These are phyloP conservation scores for Scrobipalpa costella DNA, from an alignment of 2,888 invertebrate species.

Conservation along the genomic window DNA sequence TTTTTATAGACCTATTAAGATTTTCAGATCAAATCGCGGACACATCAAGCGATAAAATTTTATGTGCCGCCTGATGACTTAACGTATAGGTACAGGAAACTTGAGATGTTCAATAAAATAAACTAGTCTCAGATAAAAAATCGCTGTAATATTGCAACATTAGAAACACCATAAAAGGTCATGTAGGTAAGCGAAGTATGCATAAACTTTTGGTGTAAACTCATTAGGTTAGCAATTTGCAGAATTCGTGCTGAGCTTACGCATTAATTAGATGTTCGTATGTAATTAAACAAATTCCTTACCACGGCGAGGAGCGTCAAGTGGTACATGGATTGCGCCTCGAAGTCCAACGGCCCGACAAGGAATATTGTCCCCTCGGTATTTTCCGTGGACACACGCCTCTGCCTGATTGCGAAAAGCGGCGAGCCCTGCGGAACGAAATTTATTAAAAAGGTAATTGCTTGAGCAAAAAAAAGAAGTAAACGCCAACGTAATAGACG, in stretches of 20 bases:
- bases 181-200: conserved; percentile 17
- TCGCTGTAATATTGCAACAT: conserved; percentile 18
- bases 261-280: conserved; percentile 16
- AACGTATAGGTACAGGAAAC: background rate
- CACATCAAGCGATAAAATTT: conserved; percentile 16
- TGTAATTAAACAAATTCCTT: conserved; percentile 66
- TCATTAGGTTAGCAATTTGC: conserved; percentile 24
- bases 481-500: conserved; percentile 39
- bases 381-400: conserved; percentile 86
- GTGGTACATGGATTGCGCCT: conserved; percentile 93
- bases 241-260: conserved; percentile 10
- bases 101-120: conserved; percentile 8
- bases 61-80: background rate
- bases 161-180: conserved; percentile 12
- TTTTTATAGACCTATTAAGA: conserved; percentile 1
- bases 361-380: conserved; percentile 91
- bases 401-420: conserved; percentile 89
- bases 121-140: background rate
- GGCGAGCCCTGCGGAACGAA: conserved; percentile 83
- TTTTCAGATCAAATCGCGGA: conserved; percentile 4
- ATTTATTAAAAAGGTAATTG: conserved; percentile 35
- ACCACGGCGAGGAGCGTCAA: conserved; percentile 93
- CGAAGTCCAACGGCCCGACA: conserved; percentile 91
- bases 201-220: conserved; percentile 25
- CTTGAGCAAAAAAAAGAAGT: conserved; percentile 29